Base-by-base conservation (phyloP, 2,888 invertebrate genomes). In the Drosophila mayaguana region DNA sequence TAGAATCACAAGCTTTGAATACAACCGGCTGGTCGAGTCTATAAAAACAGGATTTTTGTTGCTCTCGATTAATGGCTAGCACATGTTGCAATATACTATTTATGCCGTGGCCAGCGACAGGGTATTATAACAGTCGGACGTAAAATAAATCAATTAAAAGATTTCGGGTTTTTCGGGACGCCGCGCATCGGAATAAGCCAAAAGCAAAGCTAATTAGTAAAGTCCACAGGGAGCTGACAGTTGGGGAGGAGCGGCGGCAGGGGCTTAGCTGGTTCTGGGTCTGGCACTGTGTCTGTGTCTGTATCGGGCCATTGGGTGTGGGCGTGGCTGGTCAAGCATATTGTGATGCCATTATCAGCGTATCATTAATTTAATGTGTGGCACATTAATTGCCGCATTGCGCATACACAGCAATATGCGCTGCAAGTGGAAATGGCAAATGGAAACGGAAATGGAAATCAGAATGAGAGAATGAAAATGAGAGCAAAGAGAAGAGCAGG, bases 351-450 rank as follows among this genome's bases (percentile, higher is more conserved):
- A 72, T 81, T 82, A 86, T 86, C 83, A 76, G 81, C 56, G 72
- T 75, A 83, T 85, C 85, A 86, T 86, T 86, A 85, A 86, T 85
- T 85, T 86, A 80, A 85, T 85, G 83, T 63, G 75, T 65, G 71
- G 76, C 76, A 80, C 87, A 87, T 87, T 87, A 81, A 87, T 88
- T 88, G 88, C 73, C 80, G 66, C 74, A 77, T 76, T 80, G 73
- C 67, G 80, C 76, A 76, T 74, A 76, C 69, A 69, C 76, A 73
- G 69, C 76, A 60, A 62, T 62, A 72, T 64, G 43, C 51, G 36
- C 16, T 38, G 60, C 25, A 54, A 48, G 50, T 45, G 70, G 20
- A 38, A 63, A 43, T 25, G 34, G 64, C 12, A 28, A 54, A 42
- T 36, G 43, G 51, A 36, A 61, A 36, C 32, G 43, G n/a, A 51